phyloP scores from a whole-genome alignment of 2,888 invertebrate species.

The Shargacucullia verbasci region DNA sequence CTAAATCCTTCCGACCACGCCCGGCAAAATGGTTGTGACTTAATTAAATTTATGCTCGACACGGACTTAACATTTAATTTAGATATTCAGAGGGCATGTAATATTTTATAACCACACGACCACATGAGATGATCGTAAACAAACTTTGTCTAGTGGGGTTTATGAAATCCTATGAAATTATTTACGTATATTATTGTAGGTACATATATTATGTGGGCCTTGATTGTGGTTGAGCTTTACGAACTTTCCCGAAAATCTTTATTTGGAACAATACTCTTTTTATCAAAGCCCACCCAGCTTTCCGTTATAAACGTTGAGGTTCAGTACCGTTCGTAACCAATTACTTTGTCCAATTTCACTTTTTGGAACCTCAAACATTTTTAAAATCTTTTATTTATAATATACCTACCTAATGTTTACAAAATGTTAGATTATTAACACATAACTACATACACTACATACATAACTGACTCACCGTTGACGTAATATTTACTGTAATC shows the following conservation, averaged over 20 bases:
- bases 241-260: constrained; percentile 6
- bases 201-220: neutral
- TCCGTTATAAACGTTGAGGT: no score
- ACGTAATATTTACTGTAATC: no score
- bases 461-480: no score
- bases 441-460: no score
- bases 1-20: constrained; percentile 41
- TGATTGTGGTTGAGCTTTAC: neutral
- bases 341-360: constrained; percentile 26
- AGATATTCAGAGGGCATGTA: constrained; percentile 32
- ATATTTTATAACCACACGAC: constrained; percentile 35
- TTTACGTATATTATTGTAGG: neutral
- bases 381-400: no score
- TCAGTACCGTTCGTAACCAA: constrained; percentile 27
- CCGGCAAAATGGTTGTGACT: constrained; percentile 33
- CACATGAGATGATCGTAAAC: constrained; percentile 26
- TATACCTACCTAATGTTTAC: no score
- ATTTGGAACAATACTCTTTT: constrained; percentile 3
- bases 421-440: no score
- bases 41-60: constrained; percentile 51
- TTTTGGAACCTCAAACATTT: no score
- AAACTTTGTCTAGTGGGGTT: constrained; percentile 21
- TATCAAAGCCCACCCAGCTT: neutral
- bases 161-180: constrained; percentile 11
- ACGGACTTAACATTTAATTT: constrained; percentile 48